Base-by-base conservation (phyloP, 2,113 vertebrate species). In the Albula goreensis region DNA sequence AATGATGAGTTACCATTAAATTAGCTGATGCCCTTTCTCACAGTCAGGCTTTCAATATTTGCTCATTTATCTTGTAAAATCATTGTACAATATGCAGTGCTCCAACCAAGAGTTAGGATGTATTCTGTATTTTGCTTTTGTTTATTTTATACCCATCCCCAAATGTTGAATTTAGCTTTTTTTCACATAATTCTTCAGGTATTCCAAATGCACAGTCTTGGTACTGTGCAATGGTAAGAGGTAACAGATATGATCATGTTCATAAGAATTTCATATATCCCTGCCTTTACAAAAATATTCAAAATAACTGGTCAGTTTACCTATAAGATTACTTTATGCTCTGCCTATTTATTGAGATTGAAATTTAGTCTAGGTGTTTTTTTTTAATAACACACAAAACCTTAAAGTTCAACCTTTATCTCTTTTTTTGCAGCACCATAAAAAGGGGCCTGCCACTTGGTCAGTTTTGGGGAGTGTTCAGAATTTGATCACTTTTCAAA, bases 401-500 rank as follows among this genome's bases (percentile, higher is more conserved):
- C 19, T 74, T 74, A 1, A 66, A 66, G 60, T 66, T 19, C 60
- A 31, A 31, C n/a, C 70, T 31, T 74, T 74, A 7, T 74, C 5
- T 74, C 8, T 25, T 31, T n/a, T 74, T 74, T 8, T 6, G 53
- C n/a, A 56, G 53, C 11, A 11, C 53, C 11, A 11, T 82, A 57
- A 83, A 50, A n/a, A n/a, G 60, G 88, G 78, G 49, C 82, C 60
- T 63, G 17, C 80, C 84, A 25, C 85, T 60, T 88, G 92, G 94
- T 94, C 94, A 94, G 82, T 89, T 90, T 41, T 85, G 82, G 82
- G 89, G 86, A 85, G 84, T 86, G 89, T 87, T 90, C 87, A 91
- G 89, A 87, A 85, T 88, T 85, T 1, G 87, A 93, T 95, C 93
- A 88, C 50, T 50, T 95, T 95, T 94, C 92, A 94, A 94, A 95